These are phyloP conservation scores for Zygothrica quintamaculata DNA, from an alignment of 2,888 invertebrate genomes.

Conservation along the genomic window DNA sequence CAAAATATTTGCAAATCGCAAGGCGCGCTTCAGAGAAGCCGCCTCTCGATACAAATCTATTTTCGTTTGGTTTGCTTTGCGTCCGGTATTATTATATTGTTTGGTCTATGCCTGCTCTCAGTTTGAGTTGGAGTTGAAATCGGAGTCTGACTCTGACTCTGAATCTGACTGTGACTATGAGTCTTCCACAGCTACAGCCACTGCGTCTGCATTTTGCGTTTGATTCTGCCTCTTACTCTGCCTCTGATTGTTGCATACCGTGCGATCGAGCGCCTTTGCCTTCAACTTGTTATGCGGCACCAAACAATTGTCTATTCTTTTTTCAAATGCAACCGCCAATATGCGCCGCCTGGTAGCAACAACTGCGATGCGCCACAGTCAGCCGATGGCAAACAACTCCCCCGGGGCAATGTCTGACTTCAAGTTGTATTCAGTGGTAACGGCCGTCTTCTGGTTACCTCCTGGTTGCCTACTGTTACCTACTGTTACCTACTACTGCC, in stretches of 20 bases:
- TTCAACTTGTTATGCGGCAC: constrained; percentile 74
- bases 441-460: constrained; percentile 14
- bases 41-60: constrained; percentile 82
- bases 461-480: constrained; percentile 15
- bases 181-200: not conserved
- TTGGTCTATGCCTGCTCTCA: constrained; percentile 23
- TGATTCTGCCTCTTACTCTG: constrained; percentile 14
- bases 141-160: not conserved
- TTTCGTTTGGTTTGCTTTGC: constrained; percentile 60
- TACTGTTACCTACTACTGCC: constrained; percentile 23
- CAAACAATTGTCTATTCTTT: constrained; percentile 78
- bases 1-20: constrained; percentile 83
- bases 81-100: constrained; percentile 51
- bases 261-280: constrained; percentile 54
- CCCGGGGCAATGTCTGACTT: constrained; percentile 66
- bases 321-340: constrained; percentile 72
- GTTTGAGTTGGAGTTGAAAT: constrained; percentile 21
- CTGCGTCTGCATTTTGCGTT: constrained; percentile 1
- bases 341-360: constrained; percentile 68
- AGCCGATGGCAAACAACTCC: constrained; percentile 67
- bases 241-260: constrained; percentile 25
- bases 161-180: not conserved
- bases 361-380: constrained; percentile 41
- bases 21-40: constrained; percentile 82
- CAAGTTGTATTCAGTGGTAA: constrained; percentile 28